Evolutionary conservation across 2,888 invertebrate species (phyloP).

Genomic region (Sphaerophoria rueppellii): DNA sequence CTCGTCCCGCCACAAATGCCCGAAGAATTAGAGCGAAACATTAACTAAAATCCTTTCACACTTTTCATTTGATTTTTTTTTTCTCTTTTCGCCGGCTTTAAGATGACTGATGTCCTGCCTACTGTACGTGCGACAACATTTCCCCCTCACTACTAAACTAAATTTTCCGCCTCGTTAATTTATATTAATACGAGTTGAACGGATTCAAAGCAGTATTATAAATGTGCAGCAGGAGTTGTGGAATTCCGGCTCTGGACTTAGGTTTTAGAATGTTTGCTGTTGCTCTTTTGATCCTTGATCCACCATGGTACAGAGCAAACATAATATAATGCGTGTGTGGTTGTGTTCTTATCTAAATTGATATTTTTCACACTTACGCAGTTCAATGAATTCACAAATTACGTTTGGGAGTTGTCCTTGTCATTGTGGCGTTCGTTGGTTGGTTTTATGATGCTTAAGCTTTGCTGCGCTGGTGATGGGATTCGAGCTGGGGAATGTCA

Average conservation of each 20-base stretch:
- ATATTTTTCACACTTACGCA: slow-evolving; percentile 82
- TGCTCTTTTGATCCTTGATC: slow-evolving; percentile 8
- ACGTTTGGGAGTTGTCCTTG: slow-evolving; percentile 81
- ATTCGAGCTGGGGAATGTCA: neutral
- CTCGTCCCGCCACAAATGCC: neutral
- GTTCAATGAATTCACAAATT: slow-evolving; percentile 82
- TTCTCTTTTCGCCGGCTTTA: slow-evolving; percentile 42
- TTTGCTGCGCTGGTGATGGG: neutral
- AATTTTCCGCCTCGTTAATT: slow-evolving; percentile 83
- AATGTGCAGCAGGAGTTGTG: slow-evolving; percentile 42
- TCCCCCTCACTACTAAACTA: slow-evolving; percentile 80
- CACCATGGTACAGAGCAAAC: slow-evolving; percentile 28
- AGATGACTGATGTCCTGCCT: slow-evolving; percentile 81
- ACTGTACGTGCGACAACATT: slow-evolving; percentile 58
- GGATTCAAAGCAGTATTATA: slow-evolving; percentile 61
- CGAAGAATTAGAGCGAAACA: neutral
- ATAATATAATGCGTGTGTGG: slow-evolving; percentile 23
- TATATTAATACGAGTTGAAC: slow-evolving; percentile 82
- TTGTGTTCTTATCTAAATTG: slow-evolving; percentile 81
- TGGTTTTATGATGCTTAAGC: slow-evolving; percentile 46
- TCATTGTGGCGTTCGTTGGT: slow-evolving; percentile 57
- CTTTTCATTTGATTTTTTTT: slow-evolving; percentile 49
- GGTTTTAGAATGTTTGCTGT: neutral
- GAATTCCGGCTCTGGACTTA: neutral
- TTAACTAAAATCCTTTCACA: slow-evolving; percentile 47